Percentiles rank a stretch among this genome's conserved stretches.
Evolutionary conservation across 23 tunicate species (phyloP).

Genomic region (Ascidia mentula): DNA sequence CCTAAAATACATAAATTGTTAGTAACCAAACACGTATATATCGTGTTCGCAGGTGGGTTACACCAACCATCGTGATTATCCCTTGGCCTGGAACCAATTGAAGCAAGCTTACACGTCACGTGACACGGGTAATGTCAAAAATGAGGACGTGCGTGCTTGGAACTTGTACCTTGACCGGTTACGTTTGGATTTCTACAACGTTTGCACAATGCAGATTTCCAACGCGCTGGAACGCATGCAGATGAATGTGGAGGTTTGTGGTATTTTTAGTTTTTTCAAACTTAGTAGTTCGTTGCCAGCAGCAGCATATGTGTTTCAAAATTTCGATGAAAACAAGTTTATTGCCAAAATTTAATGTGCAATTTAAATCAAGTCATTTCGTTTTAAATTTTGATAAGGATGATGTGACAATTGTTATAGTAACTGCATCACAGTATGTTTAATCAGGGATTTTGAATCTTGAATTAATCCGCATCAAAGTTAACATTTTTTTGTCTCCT

Average conservation of each 20-base stretch:
- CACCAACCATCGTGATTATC: conserved; percentile 31
- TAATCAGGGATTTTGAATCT: background rate
- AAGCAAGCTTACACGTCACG: conserved; percentile 31
- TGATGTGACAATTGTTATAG: background rate
- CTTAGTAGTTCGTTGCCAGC: too few species aligned
- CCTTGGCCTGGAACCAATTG: conserved; percentile 38
- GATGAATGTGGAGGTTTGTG: background rate
- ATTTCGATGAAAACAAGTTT: too few species aligned
- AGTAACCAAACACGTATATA: too few species aligned
- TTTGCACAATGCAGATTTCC: conserved; percentile 36
- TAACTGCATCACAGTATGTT: too few species aligned
- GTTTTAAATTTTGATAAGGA: too few species aligned
- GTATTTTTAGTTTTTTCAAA: too few species aligned
- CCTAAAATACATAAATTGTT: too few species aligned
- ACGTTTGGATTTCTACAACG: conserved; percentile 43
- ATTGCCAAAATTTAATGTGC: too few species aligned
- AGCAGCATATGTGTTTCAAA: too few species aligned
- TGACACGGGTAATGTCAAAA: background rate
- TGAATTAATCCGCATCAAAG: too few species aligned
- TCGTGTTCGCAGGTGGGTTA: conserved; percentile 44
- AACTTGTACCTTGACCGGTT: conserved; percentile 27
- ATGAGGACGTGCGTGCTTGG: conserved; percentile 32
- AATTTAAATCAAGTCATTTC: too few species aligned
- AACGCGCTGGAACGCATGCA: background rate
- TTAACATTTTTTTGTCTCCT: background rate